A percentile compares a stretch with the other conserved stretches of the same genome.
Conservation (phyloP, 2,797 vertebrate species). For the Siniperca scherzeri region DNA sequence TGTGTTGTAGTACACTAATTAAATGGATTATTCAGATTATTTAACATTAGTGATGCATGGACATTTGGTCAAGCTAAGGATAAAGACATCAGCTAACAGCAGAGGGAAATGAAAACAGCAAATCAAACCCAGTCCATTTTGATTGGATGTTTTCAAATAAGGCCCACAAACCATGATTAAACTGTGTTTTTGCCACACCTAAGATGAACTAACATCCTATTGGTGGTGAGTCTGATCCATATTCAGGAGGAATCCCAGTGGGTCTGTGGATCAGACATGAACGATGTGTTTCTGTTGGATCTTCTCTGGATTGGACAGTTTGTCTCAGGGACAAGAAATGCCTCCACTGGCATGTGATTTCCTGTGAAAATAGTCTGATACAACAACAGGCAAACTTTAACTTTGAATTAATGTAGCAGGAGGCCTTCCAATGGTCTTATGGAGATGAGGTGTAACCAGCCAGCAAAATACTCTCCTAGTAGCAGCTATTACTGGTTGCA, state of each 20-base stretch:
- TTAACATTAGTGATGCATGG: constrained; percentile 47
- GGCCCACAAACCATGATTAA: not conserved
- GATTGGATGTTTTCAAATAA: not conserved
- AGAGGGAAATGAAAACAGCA: constrained; percentile 2
- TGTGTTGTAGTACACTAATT: constrained; percentile 26
- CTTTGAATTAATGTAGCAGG: not conserved
- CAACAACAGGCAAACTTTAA: not conserved
- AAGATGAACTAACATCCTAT: not conserved
- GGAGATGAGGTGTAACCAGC: not conserved
- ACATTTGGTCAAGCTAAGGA: constrained; percentile 33
- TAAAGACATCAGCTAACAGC: not conserved
- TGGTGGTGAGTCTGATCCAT: constrained; percentile 1
- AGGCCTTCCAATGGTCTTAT: not conserved
- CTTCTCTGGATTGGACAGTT: not conserved
- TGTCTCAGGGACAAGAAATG: not conserved
- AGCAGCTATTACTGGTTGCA: not conserved
- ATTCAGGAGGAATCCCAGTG: not conserved
- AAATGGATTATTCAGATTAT: constrained; percentile 46
- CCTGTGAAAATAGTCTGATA: not conserved
- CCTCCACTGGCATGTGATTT: not conserved
- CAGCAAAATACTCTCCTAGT: not conserved
- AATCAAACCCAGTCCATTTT: not conserved
- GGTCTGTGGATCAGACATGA: not conserved
- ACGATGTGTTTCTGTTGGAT: not conserved
- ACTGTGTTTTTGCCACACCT: not conserved